A percentile compares a stretch with the other conserved stretches of the same genome.
phyloP scores from a whole-genome alignment of 1,140 invertebrate genomes.

The Aphaenogaster rudis region DNA sequence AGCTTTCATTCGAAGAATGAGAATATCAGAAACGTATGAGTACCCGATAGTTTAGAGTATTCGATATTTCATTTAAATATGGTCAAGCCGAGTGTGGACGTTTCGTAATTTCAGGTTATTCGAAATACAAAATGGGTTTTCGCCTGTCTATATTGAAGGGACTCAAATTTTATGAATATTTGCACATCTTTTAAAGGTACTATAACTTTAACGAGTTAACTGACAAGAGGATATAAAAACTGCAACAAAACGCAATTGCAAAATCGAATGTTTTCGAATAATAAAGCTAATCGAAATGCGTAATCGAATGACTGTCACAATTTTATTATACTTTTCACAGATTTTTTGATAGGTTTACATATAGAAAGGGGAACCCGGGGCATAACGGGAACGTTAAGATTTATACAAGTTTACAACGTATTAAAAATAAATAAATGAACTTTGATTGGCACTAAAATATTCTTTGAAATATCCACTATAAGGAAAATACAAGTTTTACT shows the following conservation, averaged over 20 bases:
- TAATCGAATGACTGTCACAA: background rate
- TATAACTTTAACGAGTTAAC: background rate
- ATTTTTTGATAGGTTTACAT: background rate
- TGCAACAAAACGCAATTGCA: background rate
- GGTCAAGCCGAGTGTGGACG: too few relatives aligned
- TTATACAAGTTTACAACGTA: too few relatives aligned
- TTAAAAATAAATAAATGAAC: too few relatives aligned
- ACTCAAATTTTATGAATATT: background rate
- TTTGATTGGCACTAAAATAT: too few relatives aligned
- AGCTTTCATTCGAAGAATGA: constrained; percentile 45
- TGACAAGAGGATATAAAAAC: background rate
- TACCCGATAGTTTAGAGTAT: constrained; percentile 12
- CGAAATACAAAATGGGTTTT: background rate
- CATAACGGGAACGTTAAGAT: too few relatives aligned
- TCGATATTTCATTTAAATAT: constrained; percentile 29
- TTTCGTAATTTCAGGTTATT: background rate
- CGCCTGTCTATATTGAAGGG: background rate
- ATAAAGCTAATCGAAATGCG: background rate
- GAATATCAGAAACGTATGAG: constrained; percentile 36
- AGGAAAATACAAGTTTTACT: too few relatives aligned
- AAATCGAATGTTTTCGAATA: background rate
- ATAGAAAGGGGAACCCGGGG: too few relatives aligned
- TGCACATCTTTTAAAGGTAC: background rate
- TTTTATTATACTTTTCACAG: background rate
- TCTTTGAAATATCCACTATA: too few relatives aligned